Evolutionary conservation across 2,888 invertebrate species (phyloP), one percentile per base, ranked within the genome.

Genomic region (Blera fallax): DNA sequence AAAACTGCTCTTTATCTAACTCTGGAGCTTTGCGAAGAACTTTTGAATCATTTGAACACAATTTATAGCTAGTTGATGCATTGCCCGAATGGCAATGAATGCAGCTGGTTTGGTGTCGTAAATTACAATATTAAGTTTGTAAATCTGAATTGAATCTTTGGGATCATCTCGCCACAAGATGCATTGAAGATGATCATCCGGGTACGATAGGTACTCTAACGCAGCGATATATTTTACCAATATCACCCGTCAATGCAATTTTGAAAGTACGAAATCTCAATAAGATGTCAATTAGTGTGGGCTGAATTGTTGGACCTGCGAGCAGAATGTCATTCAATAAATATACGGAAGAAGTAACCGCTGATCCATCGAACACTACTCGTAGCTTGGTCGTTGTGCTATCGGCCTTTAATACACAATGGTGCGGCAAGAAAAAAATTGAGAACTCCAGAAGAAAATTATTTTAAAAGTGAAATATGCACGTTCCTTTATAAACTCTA

Each of bases 191-290:
- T 67, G 70, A n/a, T 62, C 37, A 16, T 88, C 87, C 11, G 82
- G 87, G 37, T 82, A 16, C 6, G 74, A 67, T 1, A 87, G n/a
- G n/a, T n/a, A n/a, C 37, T 6, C 72, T 43, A 27, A 87, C 76
- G 40, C 85, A 83, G 2, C 87, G 65, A 48, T 87, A 87, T 76
- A 87, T 87, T 43, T 87, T 82, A 8, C 74, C 76, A 14, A 85
- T 87, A 27, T 84, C 78, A 11, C 50, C 72, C 5, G 60, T 60
- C 6, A 87, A 45, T 16, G 79, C 79, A 18, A 76, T 10, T 3
- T 70, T 74, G 8, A 69, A 80, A 18, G 62, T 73, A 3, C 83
- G 45, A 87, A 78, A 84, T 8, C 78, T 58, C n/a, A 79, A 21
- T 18, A 79, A 43, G 14, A 58, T 80, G n/a, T 70, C 40, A 24